Evolutionary conservation across 1,140 invertebrate genomes (phyloP), one percentile per base, ranked within the genome.

Genomic region (Psix sp.): DNA sequence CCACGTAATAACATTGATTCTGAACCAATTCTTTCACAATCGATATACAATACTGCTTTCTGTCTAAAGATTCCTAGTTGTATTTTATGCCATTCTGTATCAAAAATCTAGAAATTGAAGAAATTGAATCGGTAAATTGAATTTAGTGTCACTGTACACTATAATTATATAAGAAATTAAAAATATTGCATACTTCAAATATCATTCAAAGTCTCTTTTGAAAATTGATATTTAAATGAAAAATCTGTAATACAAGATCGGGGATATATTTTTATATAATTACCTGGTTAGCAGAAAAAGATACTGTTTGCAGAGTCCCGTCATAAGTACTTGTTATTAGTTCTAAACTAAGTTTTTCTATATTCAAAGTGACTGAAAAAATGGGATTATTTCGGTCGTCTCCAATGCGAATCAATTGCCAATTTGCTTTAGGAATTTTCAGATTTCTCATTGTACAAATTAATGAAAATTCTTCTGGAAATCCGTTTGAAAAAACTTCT

Each of bases 51-150:
- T 9, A 90, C 81, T 0, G 93, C 89, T 17, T 88, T 88, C 43
- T 93, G 89, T 56, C 90, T 88, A 48, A 89, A 91, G 1, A 94
- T 89, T 2, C 92, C 92, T 54, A 94, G 89, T 77, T 94, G 92
- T 4, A 95, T 86, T 86, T 95, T 95, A 77, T 95, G 94, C 94
- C 94, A 95, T 36, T 91, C 89, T 46, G 89, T 89, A 72, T 92
- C 90, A 79, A 95, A 94, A n/a, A 94, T 46, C 83, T 85, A 31
- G 10, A 70, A 54, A 20, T 16, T 39, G 2, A 24, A 35, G 10
- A 26, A 29, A 1, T 10, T 45, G 13, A 29, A 43, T 14, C 14
- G 17, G 21, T 1, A 17, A 9, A 40, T 40, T 21, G 11, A 40
- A 24, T 5, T 5, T 9, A 24, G 4, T 24, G 9, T 5, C 21